Conservation (phyloP, 1,140 invertebrate genomes). For the Tetraneura akinire region DNA sequence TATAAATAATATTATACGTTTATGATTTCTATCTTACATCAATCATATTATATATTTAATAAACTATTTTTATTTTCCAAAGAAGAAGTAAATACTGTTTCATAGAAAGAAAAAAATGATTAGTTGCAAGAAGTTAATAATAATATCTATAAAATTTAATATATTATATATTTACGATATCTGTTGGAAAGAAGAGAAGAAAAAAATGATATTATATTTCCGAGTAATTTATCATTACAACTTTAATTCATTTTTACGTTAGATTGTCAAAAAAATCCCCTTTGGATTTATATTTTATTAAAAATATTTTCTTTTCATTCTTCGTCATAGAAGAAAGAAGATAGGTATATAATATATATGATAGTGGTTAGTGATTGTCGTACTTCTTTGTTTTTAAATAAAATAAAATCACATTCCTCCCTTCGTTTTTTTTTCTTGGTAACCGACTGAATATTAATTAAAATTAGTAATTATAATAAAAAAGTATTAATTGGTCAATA, state of each 20-base stretch:
- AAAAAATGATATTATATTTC: neutral
- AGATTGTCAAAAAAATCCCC: conserved; percentile 18
- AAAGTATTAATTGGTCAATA: too few relatives aligned
- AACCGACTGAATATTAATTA: neutral
- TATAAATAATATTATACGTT: neutral
- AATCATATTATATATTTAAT: too few relatives aligned
- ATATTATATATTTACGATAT: neutral
- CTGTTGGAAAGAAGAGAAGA: neutral
- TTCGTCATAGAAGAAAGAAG: neutral
- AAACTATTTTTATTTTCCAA: too few relatives aligned
- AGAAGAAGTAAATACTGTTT: neutral
- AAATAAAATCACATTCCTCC: neutral
- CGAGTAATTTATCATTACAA: conserved; percentile 7
- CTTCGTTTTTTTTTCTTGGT: neutral
- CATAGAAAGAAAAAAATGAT: conserved; percentile 7
- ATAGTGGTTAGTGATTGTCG: too few relatives aligned
- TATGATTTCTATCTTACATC: too few relatives aligned
- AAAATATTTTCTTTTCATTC: conserved; percentile 27
- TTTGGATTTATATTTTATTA: conserved; percentile 16
- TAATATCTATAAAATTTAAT: neutral
- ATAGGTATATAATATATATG: too few relatives aligned
- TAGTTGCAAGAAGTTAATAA: conserved; percentile 9
- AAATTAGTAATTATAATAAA: too few relatives aligned
- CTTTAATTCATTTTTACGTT: conserved; percentile 25
- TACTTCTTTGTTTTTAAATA: neutral